These are phyloP conservation scores for Erebia palarica DNA, from an alignment of 2,888 invertebrate species.

Conservation along the genomic window DNA sequence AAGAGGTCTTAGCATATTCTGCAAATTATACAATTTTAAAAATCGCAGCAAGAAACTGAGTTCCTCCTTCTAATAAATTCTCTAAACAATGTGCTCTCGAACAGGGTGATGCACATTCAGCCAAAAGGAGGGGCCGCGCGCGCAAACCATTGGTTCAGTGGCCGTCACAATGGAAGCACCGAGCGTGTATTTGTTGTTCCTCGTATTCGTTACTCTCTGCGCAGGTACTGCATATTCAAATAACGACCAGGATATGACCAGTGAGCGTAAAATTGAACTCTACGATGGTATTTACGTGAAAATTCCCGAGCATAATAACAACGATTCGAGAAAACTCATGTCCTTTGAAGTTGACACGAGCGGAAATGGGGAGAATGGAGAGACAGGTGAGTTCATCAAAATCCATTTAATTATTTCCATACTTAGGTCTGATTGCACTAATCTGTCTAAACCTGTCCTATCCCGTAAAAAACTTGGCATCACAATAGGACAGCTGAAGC, in stretches of 20 bases:
- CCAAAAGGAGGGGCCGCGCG: constrained; percentile 47
- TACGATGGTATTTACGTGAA: constrained; percentile 64
- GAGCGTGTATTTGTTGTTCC: constrained; percentile 43
- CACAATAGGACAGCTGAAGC: no score
- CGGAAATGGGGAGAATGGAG: constrained; percentile 46
- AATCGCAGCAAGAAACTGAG: no score
- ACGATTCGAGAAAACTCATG: constrained; percentile 54
- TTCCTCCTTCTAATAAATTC: neutral
- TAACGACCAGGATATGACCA: constrained; percentile 15
- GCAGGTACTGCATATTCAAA: constrained; percentile 40
- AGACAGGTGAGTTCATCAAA: constrained; percentile 54
- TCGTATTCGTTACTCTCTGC: constrained; percentile 44
- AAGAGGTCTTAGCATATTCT: no score
- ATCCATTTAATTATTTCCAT: no score
- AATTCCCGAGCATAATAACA: constrained; percentile 53
- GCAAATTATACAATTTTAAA: no score
- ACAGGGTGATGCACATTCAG: constrained; percentile 33
- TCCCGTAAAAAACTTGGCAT: no score
- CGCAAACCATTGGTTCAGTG: constrained; percentile 50
- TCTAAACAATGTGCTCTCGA: constrained; percentile 27
- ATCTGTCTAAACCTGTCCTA: no score
- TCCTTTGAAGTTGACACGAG: constrained; percentile 65
- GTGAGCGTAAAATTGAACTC: constrained; percentile 56
- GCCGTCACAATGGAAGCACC: constrained; percentile 65
- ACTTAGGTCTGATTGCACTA: no score